Base-by-base conservation (phyloP, 1,140 invertebrate genomes). In the Calliopsis andreniformis region DNA sequence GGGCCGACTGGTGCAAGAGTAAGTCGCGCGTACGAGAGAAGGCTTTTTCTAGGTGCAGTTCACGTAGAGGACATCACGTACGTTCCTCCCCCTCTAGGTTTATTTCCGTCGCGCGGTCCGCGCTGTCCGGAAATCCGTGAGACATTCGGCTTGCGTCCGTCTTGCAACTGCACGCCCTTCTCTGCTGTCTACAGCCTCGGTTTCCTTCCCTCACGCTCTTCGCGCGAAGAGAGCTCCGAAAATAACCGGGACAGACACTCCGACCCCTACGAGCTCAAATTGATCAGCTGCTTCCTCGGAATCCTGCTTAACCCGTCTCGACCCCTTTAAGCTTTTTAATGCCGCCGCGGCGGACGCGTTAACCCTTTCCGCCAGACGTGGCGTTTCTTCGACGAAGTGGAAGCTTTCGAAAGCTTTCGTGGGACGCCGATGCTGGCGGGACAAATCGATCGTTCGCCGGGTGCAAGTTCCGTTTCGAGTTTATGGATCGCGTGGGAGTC, bases 91-190 rank as follows among this genome's bases (percentile, higher is more conserved):
- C 47, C 18, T 18, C 39, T 39, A 67, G 42, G 62, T 79, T 79
- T 79, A 76, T 78, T 78, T 78, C 76, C 70, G 76, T 78, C 76
- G 18, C 35, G 28, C 42, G 6, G 14, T 45, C 43, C 8, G 6
- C 71, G 43, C 62, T 66, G 63, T 79, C 77, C 77, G 71, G 77
- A 79, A 76, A 79, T 79, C 77, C 77, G 71, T 76, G 53, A 79
- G 77, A 79, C 77, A 28, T 56, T 77, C 58, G 70, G 42, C 66
- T 55, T 32, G 73, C 56, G 66, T 61, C 43, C 32, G 39, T 59
- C 55, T 59, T 18, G 45, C 49, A n/a, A 20, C 58, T 4, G 12
- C 56, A 35, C 43, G 20, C 20, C 32, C 49, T n/a, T 28, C 30
- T 32, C 10, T 14, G n/a, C 47, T 12, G 20, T 42, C 23, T 8